Conservation (phyloP, 2,797 vertebrate genomes). For the Odontamblyopus lacepedii region DNA sequence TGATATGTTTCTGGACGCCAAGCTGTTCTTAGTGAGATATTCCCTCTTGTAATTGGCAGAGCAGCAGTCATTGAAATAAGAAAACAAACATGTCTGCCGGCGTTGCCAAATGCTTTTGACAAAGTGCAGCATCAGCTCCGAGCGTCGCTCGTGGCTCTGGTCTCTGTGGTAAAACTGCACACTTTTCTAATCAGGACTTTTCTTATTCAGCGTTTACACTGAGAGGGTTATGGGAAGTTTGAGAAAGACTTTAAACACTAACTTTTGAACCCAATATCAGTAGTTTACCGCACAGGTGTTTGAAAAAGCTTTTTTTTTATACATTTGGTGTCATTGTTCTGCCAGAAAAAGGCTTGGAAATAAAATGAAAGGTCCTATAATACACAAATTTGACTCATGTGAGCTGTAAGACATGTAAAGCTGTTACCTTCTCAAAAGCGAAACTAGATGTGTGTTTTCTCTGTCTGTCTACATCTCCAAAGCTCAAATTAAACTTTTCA, state of each 20-base stretch:
- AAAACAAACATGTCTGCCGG: slow-evolving; percentile 27
- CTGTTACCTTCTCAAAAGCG: no score
- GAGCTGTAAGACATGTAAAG: no score
- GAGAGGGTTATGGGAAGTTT: neutral
- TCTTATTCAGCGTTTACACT: slow-evolving; percentile 14
- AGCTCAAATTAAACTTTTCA: no score
- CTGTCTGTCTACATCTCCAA: no score
- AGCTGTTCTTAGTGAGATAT: slow-evolving; percentile 7
- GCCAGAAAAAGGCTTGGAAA: no score
- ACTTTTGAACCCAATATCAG: neutral
- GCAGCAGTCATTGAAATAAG: slow-evolving; percentile 23
- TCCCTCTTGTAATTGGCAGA: slow-evolving; percentile 8
- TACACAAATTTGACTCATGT: no score
- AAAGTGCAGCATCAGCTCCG: slow-evolving; percentile 37
- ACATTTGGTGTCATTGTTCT: no score
- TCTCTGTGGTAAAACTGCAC: slow-evolving; percentile 34
- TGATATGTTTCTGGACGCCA: neutral
- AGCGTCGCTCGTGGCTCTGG: slow-evolving; percentile 45
- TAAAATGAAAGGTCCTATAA: no score
- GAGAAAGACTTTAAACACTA: neutral
- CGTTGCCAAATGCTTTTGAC: slow-evolving; percentile 38
- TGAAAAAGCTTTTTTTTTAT: no score
- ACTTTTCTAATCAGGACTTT: slow-evolving; percentile 37
- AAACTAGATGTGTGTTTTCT: no score
- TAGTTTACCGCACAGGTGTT: neutral